phyloP scores from a whole-genome alignment of 2,113 vertebrate genomes.

The Burhinus bistriatus region DNA sequence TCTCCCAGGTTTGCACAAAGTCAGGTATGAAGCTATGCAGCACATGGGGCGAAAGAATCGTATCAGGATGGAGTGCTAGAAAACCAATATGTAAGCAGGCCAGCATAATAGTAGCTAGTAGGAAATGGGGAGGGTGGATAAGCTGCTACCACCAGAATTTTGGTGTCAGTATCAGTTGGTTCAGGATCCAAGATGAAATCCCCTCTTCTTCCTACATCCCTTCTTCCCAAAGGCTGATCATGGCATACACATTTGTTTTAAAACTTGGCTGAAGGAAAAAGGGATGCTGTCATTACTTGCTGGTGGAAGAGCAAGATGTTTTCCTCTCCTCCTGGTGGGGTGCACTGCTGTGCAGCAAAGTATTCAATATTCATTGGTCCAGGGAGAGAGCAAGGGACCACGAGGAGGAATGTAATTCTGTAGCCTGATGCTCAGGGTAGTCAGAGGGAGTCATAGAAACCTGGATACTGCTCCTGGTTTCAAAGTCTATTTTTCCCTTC shows the following conservation, averaged over 20 bases:
- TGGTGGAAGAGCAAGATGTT: not conserved
- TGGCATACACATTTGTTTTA: not conserved
- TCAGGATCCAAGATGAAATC: not conserved
- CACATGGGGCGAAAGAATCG: not conserved
- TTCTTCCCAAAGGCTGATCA: not conserved
- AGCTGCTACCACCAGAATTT: not conserved
- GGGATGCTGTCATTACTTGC: not conserved
- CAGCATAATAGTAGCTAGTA: not conserved
- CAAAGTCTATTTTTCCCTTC: not conserved
- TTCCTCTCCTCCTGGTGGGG: not conserved
- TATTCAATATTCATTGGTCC: not conserved
- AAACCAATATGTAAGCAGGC: not conserved
- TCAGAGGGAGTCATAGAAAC: not conserved
- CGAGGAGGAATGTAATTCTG: not conserved
- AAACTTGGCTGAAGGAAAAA: not conserved
- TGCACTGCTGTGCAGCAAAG: not conserved
- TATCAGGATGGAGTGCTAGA: not conserved
- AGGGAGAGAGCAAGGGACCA: not conserved
- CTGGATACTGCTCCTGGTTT: not conserved
- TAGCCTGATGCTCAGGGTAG: not conserved
- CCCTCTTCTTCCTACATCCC: not conserved
- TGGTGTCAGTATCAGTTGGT: not conserved
- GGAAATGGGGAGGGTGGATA: not conserved
- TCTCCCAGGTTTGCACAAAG: not conserved
- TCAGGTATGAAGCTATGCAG: not conserved